Conservation (phyloP, 2,113 vertebrate genomes). For the Acinonyx jubatus region DNA sequence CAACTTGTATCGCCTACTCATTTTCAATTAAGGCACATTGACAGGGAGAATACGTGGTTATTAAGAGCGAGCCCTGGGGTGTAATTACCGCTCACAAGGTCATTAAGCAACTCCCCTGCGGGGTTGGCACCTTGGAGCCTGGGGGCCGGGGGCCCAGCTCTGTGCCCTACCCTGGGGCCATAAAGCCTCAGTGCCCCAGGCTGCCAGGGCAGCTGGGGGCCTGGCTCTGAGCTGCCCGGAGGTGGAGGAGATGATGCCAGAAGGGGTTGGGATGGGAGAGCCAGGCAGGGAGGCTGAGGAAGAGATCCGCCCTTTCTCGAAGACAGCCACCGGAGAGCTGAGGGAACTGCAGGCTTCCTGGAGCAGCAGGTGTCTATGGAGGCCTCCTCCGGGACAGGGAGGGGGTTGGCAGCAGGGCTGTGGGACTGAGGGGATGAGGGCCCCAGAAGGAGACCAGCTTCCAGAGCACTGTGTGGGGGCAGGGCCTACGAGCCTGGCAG, state of each 20-base stretch:
- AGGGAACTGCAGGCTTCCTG: background rate
- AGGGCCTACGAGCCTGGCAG: background rate
- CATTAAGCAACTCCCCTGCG: conserved; percentile 79
- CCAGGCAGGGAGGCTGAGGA: background rate
- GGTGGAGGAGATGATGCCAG: background rate
- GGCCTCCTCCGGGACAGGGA: background rate
- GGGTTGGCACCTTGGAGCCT: conserved; percentile 43
- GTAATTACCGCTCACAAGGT: conserved; percentile 85
- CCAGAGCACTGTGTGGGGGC: background rate
- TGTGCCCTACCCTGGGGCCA: background rate
- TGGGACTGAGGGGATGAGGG: background rate
- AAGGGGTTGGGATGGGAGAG: background rate
- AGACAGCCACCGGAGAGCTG: background rate
- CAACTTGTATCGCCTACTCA: conserved; percentile 87
- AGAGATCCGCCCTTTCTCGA: background rate
- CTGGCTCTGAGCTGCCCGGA: conserved; percentile 22
- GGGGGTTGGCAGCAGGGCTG: background rate
- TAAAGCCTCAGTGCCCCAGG: background rate
- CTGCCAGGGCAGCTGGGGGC: background rate
- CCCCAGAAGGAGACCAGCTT: background rate
- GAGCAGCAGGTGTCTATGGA: background rate
- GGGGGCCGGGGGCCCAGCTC: background rate
- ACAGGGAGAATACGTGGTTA: conserved; percentile 85
- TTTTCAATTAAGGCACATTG: conserved; percentile 88
- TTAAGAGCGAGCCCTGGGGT: conserved; percentile 84